Percentiles rank a stretch among this genome's conserved stretches.
phyloP scores from a whole-genome alignment of 2,888 invertebrate genomes.

The Tetragonula carbonaria region DNA sequence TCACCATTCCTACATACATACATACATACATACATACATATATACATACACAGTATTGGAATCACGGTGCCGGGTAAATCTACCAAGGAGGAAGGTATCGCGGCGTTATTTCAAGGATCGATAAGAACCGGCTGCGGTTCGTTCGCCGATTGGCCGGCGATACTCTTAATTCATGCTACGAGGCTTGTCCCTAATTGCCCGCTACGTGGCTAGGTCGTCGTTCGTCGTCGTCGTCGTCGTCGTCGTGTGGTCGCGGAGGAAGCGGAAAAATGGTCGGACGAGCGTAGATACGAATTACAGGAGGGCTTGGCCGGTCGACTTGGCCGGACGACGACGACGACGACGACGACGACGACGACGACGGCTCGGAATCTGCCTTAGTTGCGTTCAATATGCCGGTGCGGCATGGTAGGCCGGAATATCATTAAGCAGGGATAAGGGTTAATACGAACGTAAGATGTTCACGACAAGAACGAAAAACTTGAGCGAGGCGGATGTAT shows the following conservation, averaged over 20 bases:
- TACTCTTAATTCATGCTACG: constrained; percentile 47
- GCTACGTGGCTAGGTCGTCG: constrained; percentile 17
- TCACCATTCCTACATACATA: not conserved
- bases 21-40: no score
- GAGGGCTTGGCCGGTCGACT: constrained; percentile 64
- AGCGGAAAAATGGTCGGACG: constrained; percentile 47
- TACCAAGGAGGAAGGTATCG: constrained; percentile 1
- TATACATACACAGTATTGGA: not conserved
- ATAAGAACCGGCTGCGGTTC: constrained; percentile 3
- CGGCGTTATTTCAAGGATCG: constrained; percentile 28
- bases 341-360: constrained; percentile 13
- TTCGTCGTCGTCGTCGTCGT: not conserved
- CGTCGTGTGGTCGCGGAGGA: constrained; percentile 21
- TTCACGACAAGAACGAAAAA: constrained; percentile 70
- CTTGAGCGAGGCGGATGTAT: constrained; percentile 76
- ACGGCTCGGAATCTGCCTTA: constrained; percentile 63
- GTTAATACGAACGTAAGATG: constrained; percentile 77
- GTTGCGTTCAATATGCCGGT: constrained; percentile 68
- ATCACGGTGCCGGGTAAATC: not conserved
- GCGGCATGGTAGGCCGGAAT: constrained; percentile 73
- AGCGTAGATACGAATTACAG: constrained; percentile 63
- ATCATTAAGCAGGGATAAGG: constrained; percentile 78
- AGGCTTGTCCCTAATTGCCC: constrained; percentile 56
- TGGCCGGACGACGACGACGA: constrained; percentile 25
- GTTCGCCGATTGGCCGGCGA: constrained; percentile 27